phyloP scores from a whole-genome alignment of 2,888 invertebrate genomes.

The Orchesella flavescens region DNA sequence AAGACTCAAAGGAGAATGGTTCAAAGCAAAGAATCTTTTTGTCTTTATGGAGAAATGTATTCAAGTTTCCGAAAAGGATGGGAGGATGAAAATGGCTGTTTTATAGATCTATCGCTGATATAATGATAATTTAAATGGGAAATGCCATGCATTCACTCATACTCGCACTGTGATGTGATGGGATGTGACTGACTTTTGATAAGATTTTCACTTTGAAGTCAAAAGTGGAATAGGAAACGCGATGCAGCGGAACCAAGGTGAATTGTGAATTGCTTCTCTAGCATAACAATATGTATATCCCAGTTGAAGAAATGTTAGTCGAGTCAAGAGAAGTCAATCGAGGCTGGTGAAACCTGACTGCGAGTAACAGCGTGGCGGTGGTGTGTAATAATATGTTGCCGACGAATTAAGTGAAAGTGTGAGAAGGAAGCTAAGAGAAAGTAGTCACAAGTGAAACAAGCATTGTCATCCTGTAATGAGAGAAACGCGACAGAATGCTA shows the following conservation, averaged over 20 bases:
- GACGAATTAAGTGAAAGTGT: conserved; percentile 48
- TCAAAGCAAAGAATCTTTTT: background rate
- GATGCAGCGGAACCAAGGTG: conserved; percentile 54
- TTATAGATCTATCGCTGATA: conserved; percentile 41
- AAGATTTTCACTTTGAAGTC: conserved; percentile 56
- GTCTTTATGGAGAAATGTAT: background rate
- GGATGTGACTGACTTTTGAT: conserved; percentile 41
- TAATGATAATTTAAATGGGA: conserved; percentile 57
- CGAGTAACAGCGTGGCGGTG: background rate
- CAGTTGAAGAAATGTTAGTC: background rate
- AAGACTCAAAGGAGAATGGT: conserved; percentile 5
- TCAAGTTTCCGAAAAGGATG: conserved; percentile 13
- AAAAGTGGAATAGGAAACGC: conserved; percentile 44
- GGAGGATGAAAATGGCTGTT: conserved; percentile 13
- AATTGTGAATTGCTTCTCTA: conserved; percentile 35
- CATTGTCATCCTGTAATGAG: conserved; percentile 67
- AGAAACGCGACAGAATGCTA: conserved; percentile 69
- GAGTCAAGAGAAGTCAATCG: background rate
- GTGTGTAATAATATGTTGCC: background rate
- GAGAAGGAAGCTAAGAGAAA: conserved; percentile 25
- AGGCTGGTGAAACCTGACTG: background rate
- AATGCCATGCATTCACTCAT: background rate
- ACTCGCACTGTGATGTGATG: background rate
- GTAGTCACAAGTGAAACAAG: conserved; percentile 45
- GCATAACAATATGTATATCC: conserved; percentile 31